A percentile compares a stretch with the other conserved stretches of the same genome.
These are phyloP conservation scores for Myiozetetes cayanensis DNA, from an alignment of 2,113 vertebrate genomes.

Conservation along the genomic window DNA sequence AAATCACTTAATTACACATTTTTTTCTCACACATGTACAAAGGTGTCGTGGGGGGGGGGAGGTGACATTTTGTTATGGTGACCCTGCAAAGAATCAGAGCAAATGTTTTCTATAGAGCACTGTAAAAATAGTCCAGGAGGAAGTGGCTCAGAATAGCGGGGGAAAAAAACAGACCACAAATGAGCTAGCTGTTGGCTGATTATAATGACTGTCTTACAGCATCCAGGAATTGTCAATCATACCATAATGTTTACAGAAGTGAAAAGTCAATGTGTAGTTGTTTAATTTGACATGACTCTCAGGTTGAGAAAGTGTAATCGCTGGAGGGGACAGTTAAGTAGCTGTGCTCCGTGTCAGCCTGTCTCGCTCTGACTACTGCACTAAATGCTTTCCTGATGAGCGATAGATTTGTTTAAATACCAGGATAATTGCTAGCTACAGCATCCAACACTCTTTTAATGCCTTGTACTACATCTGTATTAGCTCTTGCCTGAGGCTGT, in stretches of 20 bases:
- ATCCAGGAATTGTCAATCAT: constrained; percentile 77
- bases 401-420: constrained; percentile 89
- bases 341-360: constrained; percentile 77
- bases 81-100: neutral
- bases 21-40: neutral
- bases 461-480: constrained; percentile 90
- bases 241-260: constrained; percentile 74
- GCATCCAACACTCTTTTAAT: constrained; percentile 74
- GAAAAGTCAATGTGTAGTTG: constrained; percentile 81
- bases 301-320: constrained; percentile 72
- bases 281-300: constrained; percentile 80
- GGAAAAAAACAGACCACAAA: rapidly evolving
- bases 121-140: neutral
- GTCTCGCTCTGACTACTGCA: constrained; percentile 71
- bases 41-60: rapidly evolving
- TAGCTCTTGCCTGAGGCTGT: constrained; percentile 85
- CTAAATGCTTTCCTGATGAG: constrained; percentile 82
- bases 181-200: neutral
- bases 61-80: neutral
- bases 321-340: constrained; percentile 82
- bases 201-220: constrained; percentile 39
- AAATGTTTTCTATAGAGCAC: neutral
- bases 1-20: neutral
- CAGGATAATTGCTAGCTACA: constrained; percentile 84
- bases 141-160: neutral